Conservation (phyloP, 53 echinoderm and acorn worm species). For the Apostichopus leukothele region DNA sequence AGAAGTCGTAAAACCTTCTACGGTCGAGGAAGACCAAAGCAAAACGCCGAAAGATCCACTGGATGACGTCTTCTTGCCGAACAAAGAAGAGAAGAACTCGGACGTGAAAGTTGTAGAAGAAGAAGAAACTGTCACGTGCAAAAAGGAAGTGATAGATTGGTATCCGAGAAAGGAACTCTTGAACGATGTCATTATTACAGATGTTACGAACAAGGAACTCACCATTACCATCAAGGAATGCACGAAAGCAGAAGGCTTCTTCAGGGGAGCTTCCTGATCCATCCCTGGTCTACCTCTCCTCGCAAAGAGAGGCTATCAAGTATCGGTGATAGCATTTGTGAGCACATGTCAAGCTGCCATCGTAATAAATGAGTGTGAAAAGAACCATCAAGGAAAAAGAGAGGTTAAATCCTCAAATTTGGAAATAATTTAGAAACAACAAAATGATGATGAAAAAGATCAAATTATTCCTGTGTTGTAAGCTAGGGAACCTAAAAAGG, state of each 20-base stretch:
- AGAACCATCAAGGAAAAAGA: no score
- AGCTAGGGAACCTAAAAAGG: no score
- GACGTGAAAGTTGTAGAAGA: background rate
- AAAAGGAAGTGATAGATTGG: slow-evolving; percentile 49
- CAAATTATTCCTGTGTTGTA: no score
- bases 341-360: no score
- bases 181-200: slow-evolving; percentile 66
- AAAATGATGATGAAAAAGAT: no score
- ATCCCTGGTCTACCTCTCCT: background rate
- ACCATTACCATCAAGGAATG: slow-evolving; percentile 78
- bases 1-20: background rate
- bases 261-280: slow-evolving; percentile 38
- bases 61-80: slow-evolving; percentile 28
- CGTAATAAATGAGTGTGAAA: no score
- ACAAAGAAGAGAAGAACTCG: background rate
- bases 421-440: no score
- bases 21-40: background rate
- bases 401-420: no score
- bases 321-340: no score
- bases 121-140: background rate
- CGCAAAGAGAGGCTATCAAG: no score
- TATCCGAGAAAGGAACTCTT: slow-evolving; percentile 55
- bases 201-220: slow-evolving; percentile 69
- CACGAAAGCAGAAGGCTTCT: slow-evolving; percentile 71
- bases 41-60: slow-evolving; percentile 4